Evolutionary conservation across 2,888 invertebrate species (phyloP).

Genomic region (Dicycla oo): DNA sequence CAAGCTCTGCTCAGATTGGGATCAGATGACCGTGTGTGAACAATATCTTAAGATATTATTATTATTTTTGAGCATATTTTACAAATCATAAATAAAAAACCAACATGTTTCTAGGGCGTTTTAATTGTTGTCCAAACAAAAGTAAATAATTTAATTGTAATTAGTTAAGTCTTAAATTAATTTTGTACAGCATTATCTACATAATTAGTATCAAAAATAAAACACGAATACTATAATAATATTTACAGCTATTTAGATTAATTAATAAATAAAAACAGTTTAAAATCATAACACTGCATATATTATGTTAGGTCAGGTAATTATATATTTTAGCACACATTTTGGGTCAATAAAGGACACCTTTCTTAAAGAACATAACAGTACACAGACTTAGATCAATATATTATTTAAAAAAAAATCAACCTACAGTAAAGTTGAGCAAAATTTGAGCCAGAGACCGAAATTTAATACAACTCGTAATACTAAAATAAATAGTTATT

Average conservation of each 20-base stretch:
- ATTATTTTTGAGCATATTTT: background rate
- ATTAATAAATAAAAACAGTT: background rate
- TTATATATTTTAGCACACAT: background rate
- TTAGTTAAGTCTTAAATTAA: background rate
- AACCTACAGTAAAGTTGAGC: background rate
- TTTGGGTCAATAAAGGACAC: background rate
- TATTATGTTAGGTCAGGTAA: background rate
- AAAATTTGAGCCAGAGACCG: background rate
- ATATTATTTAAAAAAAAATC: background rate
- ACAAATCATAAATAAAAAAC: background rate
- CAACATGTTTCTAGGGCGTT: background rate
- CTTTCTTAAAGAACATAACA: background rate
- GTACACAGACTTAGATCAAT: background rate
- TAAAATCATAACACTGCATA: too few species aligned
- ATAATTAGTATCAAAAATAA: background rate
- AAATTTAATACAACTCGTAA: background rate
- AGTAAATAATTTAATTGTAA: constrained; percentile 1
- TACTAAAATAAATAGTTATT: constrained; percentile 15
- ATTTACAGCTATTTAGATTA: background rate
- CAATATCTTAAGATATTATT: too few species aligned
- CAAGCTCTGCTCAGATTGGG: too few species aligned
- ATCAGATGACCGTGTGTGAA: too few species aligned
- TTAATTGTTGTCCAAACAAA: constrained; percentile 20
- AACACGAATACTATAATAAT: background rate
- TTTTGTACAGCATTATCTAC: constrained; percentile 28